Evolutionary conservation across 2,888 invertebrate species (phyloP), one percentile per base, ranked within the genome.

Genomic region (Electrophaes corylata): DNA sequence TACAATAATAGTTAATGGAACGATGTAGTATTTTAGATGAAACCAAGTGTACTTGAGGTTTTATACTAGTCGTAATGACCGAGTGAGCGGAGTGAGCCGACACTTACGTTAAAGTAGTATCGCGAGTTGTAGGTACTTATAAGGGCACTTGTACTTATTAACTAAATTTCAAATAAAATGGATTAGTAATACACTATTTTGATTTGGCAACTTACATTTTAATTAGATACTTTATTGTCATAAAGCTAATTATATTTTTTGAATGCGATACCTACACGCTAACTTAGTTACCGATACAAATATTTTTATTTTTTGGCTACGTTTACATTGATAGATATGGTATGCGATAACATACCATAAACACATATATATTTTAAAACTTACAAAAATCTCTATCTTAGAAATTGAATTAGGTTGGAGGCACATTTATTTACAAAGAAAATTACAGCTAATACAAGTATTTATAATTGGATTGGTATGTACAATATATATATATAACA

Each of bases 1-100:
- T 75, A 67, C 72, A 69, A 77, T 70, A 73, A 77, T 80, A 72
- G 73, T 71, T 68, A 69, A 33, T 65, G 65, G 67, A 40, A 70
- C 57, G 62, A 71, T 57, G 74, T 78, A 79, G 78, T 75, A 62
- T 72, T 76, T 73, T 78, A 77, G 73, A 69, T 64, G 63, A 77
- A 75, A 71, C 69, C 65, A 80, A 79, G 78, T 81, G 78, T 79
- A 77, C 74, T 80, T 81, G 77, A 73, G 67, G 72, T 79, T 78
- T 78, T 51, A 46, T 60, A 55, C 46, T 47, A 52, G 51, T 43
- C 16, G 29, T 20, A 44, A 19, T 40, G 55, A 47, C 14, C 19
- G 18, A 23, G 6, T 5, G 37, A n/a, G n/a, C 8, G 16, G 43
- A 18, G 29, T 20, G 33, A 49, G 18, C 40, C 23, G 12, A 41